These are phyloP conservation scores for Chromis chromis DNA, from an alignment of 2,797 vertebrate species.

Conservation along the genomic window DNA sequence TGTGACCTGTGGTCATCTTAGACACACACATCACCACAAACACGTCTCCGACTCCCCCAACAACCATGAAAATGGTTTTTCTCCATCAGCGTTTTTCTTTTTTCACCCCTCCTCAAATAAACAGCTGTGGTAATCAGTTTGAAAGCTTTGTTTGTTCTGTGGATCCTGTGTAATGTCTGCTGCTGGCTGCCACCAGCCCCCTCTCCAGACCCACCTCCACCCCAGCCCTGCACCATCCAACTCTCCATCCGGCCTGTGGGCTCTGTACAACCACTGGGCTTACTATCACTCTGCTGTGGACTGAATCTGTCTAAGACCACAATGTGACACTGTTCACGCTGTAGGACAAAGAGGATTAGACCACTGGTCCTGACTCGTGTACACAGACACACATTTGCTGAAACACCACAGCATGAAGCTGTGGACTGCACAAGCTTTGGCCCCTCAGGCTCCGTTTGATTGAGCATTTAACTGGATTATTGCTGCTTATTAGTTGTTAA, in stretches of 20 bases:
- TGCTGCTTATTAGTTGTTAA: constrained; percentile 82
- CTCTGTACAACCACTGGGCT: constrained; percentile 60
- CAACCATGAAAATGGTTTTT: constrained; percentile 65
- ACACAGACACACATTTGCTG: constrained; percentile 55
- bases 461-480: constrained; percentile 84
- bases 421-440: constrained; percentile 51
- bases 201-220: constrained; percentile 26
- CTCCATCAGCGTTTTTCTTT: constrained; percentile 76
- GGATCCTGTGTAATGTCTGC: constrained; percentile 74
- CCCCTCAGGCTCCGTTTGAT: constrained; percentile 75
- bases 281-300: constrained; percentile 61
- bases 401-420: constrained; percentile 53
- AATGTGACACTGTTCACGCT: constrained; percentile 71
- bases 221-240: constrained; percentile 5
- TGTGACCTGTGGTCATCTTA: constrained; percentile 25
- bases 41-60: constrained; percentile 23
- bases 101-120: constrained; percentile 73
- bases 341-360: constrained; percentile 84
- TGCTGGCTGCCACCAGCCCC: constrained; percentile 36
- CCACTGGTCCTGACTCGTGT: constrained; percentile 62
- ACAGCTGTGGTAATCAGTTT: constrained; percentile 86
- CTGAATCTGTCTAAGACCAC: constrained; percentile 74
- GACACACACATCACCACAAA: constrained; percentile 24
- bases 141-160: constrained; percentile 84
- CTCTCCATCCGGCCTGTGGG: constrained; percentile 59